phyloP scores from a whole-genome alignment of 1,140 invertebrate species.

The Sipha flava region DNA sequence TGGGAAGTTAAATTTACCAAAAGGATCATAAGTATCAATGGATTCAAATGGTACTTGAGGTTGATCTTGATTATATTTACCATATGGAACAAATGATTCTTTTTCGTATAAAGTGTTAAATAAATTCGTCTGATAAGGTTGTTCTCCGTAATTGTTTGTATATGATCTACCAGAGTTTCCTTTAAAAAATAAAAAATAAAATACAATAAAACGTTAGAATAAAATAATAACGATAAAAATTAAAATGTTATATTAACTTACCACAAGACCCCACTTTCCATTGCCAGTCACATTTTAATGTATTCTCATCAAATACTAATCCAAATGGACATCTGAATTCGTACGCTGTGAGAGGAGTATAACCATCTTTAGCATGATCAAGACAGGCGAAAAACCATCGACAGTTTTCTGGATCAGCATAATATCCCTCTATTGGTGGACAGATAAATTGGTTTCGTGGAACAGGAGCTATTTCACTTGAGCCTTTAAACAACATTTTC shows the following conservation, averaged over 20 bases:
- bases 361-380: conserved; percentile 56
- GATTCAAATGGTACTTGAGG: background rate
- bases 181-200: background rate
- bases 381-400: conserved; percentile 78
- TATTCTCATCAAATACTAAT: conserved; percentile 64
- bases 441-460: conserved; percentile 55
- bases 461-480: conserved; percentile 65
- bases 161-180: background rate
- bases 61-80: background rate
- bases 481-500: conserved; percentile 47
- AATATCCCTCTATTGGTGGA: conserved; percentile 55
- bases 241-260: conserved; percentile 37
- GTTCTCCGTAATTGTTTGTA: background rate
- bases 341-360: conserved; percentile 54
- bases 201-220: background rate
- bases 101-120: background rate
- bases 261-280: conserved; percentile 65
- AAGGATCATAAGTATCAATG: background rate
- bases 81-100: background rate
- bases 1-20: background rate
- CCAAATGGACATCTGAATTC: conserved; percentile 77
- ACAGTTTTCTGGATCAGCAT: conserved; percentile 73
- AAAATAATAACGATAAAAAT: background rate
- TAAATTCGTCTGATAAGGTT: background rate
- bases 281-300: conserved; percentile 69